These are phyloP conservation scores for Colaptes auratus DNA, from an alignment of 2,113 vertebrate genomes.

Conservation along the genomic window DNA sequence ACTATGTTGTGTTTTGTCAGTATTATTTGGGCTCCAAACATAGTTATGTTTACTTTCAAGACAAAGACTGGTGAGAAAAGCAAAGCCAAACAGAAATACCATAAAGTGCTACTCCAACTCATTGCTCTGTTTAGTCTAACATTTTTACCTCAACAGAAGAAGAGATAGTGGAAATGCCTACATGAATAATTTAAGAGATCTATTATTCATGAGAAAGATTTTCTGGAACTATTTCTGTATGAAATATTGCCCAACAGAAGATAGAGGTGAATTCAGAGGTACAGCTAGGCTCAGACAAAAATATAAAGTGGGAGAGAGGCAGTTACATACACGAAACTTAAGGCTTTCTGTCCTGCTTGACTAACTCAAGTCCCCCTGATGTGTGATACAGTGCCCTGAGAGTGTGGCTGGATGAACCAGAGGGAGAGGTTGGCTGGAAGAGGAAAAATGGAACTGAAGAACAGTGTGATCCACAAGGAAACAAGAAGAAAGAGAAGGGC, in stretches of 20 bases:
- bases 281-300: neutral
- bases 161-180: neutral
- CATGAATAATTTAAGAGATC: constrained; percentile 26
- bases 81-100: neutral
- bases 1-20: neutral
- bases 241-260: neutral
- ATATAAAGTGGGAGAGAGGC: neutral
- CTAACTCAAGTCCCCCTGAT: neutral
- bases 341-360: neutral
- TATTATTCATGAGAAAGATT: constrained; percentile 16
- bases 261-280: neutral
- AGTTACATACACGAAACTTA: neutral
- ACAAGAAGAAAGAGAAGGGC: neutral
- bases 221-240: neutral
- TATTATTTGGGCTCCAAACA: neutral
- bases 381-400: fast-evolving
- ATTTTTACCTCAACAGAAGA: constrained; percentile 27
- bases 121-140: constrained; percentile 2
- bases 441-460: neutral
- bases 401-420: neutral
- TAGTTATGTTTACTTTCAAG: constrained; percentile 9
- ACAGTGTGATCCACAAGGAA: neutral
- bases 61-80: neutral
- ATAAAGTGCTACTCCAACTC: neutral
- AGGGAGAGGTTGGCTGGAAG: neutral